Conservation (phyloP, 2,888 invertebrate genomes). For the Phasia obesa region DNA sequence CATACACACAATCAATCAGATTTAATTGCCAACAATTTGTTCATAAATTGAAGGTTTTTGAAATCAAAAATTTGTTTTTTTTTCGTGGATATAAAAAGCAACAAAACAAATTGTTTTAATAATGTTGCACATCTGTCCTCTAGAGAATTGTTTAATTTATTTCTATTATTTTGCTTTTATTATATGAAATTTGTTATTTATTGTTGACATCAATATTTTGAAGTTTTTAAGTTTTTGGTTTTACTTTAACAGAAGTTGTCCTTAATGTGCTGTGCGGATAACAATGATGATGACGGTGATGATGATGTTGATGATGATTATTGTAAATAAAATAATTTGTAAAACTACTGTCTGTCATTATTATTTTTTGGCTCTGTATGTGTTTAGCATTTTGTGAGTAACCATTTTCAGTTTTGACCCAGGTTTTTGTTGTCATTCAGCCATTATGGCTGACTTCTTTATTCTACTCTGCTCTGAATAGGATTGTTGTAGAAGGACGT, state of each 20-base stretch:
- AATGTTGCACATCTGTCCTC: conserved; percentile 58
- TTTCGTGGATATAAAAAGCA: neutral
- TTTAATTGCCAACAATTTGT: neutral
- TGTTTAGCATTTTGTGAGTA: neutral
- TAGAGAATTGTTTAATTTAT: conserved; percentile 44
- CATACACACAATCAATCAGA: neutral
- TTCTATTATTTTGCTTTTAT: neutral
- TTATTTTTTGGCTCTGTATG: conserved; percentile 3
- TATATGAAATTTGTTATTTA: conserved; percentile 14
- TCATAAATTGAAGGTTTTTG: neutral
- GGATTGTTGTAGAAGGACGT: conserved; percentile 10
- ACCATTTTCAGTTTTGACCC: neutral
- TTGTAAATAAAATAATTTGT: neutral
- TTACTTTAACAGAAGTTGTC: neutral
- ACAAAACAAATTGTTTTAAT: conserved; percentile 39
- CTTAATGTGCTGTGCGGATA: neutral
- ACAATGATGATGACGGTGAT: neutral
- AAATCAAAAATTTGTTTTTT: neutral
- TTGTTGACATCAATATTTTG: conserved; percentile 40
- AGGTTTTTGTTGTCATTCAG: neutral
- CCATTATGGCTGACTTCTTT: too few species aligned
- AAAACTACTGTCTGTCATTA: conserved; percentile 44
- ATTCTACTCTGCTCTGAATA: neutral
- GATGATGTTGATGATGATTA: neutral
- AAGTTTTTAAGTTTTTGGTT: conserved; percentile 4